Conservation (phyloP, 1,140 invertebrate species). For the Phocides pigmalion region DNA sequence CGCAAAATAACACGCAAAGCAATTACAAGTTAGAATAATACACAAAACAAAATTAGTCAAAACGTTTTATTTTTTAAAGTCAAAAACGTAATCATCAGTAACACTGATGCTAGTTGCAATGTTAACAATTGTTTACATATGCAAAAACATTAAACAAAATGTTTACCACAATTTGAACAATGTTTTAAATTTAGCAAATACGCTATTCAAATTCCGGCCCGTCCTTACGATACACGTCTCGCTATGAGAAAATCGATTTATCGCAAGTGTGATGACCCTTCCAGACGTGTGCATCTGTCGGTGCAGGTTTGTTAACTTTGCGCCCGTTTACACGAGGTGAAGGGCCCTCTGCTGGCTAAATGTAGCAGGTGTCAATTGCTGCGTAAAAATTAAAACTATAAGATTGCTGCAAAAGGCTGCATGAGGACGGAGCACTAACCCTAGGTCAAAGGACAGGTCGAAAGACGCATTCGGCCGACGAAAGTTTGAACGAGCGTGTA, state of each 20-base stretch:
- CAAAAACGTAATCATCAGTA: no score
- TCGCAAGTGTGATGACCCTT: conserved; percentile 20
- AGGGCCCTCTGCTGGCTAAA: not conserved
- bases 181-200: not conserved
- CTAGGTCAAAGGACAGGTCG: conserved; percentile 2
- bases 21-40: no score
- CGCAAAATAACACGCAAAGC: not conserved
- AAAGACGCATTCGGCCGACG: conserved; percentile 6
- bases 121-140: no score
- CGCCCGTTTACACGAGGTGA: not conserved
- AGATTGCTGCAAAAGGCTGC: conserved; percentile 3
- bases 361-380: conserved; percentile 18
- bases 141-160: no score
- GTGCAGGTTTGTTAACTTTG: not conserved
- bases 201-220: not conserved
- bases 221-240: conserved; percentile 6
- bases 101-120: no score
- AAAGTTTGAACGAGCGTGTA: not conserved
- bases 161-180: no score
- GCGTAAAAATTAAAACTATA: conserved; percentile 13
- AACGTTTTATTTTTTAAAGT: no score
- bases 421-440: conserved; percentile 15
- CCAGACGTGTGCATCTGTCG: conserved; percentile 3
- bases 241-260: conserved; percentile 18
- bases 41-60: no score